Evolutionary conservation across 1,140 invertebrate genomes (phyloP), one percentile per base, ranked within the genome.

Genomic region (Zophobas atratus): DNA sequence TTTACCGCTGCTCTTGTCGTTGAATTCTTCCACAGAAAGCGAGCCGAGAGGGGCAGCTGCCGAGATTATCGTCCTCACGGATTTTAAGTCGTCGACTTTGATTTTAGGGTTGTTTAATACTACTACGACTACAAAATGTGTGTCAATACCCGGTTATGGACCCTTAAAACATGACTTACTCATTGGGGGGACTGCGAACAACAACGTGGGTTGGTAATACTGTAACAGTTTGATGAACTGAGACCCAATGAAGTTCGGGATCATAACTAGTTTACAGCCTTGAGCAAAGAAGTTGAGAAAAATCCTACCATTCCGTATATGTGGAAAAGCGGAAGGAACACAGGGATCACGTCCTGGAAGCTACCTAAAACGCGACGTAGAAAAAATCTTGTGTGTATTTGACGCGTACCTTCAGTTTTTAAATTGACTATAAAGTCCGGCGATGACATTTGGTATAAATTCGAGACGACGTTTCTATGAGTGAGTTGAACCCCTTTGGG

Each of bases 401-500:
- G 43, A 56, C 6, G 60, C 4, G 71, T 55, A 80, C 79, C 77
- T 74, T 71, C 43, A 49, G 79, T 81, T 51, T 81, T 70, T 36
- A 56, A 55, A 56, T 71, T 73, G 35, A 79, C 46, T 34, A 63
- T 4, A 20, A 81, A 74, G 53, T 81, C 79, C 34, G 75, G 77
- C 38, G 34, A 81, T 2, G 82, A 53, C 0, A 87, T 70, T 86
- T 92, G 36, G 80, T 86, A 83, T 39, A 78, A 38, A 80, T 92
- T 92, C 1, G 88, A 85, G 36, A 88, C 84, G 63, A 91, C 84
- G 84, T 91, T 92, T 73, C 84, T 88, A 84, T 97, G 92, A 0
- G 93, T 93, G 0, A 96, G 83, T 87, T 95, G 91, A 0, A 96
- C 95, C 38, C 94, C 95, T 89, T 97, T 97, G 6, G 96, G 94